phyloP scores from a whole-genome alignment of 2,797 vertebrate species.

The Staurois parvus region DNA sequence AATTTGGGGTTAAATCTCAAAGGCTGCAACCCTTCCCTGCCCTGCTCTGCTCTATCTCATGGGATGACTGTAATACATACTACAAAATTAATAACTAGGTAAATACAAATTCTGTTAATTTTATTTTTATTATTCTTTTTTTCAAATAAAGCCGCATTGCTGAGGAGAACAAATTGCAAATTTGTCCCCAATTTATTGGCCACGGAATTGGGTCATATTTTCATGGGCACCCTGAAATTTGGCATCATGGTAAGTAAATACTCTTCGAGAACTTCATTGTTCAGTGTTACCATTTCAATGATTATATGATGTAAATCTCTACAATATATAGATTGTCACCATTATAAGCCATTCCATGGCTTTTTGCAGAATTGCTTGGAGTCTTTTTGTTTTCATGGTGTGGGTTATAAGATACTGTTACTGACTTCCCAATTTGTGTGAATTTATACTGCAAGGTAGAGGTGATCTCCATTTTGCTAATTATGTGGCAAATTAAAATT shows the following conservation, averaged over 20 bases:
- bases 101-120: neutral
- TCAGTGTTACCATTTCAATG: neutral
- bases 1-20: too few relatives aligned
- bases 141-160: constrained; percentile 81
- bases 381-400: too few relatives aligned
- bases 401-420: too few relatives aligned
- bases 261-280: neutral
- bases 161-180: constrained; percentile 78
- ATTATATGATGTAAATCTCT: neutral
- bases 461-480: too few relatives aligned
- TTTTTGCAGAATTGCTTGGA: too few relatives aligned
- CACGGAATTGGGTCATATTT: constrained; percentile 97
- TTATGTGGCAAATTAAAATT: too few relatives aligned
- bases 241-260: constrained; percentile 90
- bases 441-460: too few relatives aligned
- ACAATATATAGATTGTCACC: neutral
- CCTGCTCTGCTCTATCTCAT: too few relatives aligned
- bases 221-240: constrained; percentile 95
- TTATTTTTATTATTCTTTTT: constrained; percentile 44
- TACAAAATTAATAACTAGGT: too few relatives aligned
- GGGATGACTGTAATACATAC: neutral
- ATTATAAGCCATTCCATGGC: neutral
- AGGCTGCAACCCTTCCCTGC: too few relatives aligned
- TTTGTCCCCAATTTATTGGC: constrained; percentile 93
- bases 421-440: too few relatives aligned